Evolutionary conservation across 2,797 vertebrate species (phyloP).

Genomic region (Remorina albescens): DNA sequence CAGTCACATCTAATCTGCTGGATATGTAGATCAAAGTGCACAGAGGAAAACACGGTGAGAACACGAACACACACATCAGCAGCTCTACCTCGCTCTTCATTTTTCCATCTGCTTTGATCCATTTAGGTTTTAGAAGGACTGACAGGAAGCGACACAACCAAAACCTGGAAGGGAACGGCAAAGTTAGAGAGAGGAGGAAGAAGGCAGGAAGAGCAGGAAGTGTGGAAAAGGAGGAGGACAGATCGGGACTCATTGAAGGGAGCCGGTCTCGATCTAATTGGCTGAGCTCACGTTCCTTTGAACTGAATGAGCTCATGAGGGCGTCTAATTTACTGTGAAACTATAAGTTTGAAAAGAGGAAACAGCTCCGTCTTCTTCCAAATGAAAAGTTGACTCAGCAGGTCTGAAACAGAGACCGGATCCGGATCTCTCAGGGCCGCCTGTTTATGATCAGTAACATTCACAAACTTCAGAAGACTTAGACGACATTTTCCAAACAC

Average conservation of each 20-base stretch:
- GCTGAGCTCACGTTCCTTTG: not conserved
- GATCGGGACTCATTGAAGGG: not conserved
- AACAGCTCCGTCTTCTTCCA: not conserved
- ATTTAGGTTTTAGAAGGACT: too few relatives aligned
- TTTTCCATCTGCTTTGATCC: too few relatives aligned
- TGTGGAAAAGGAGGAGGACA: not conserved
- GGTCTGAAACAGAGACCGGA: not conserved
- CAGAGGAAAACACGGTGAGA: too few relatives aligned
- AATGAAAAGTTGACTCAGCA: conserved; percentile 18
- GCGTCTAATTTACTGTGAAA: not conserved
- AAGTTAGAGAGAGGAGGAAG: not conserved
- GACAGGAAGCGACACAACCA: too few relatives aligned
- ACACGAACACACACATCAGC: too few relatives aligned
- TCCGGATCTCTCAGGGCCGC: not conserved
- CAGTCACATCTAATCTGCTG: not conserved
- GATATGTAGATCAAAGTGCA: not conserved
- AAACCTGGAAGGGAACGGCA: too few relatives aligned
- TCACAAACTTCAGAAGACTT: not conserved
- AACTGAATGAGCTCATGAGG: not conserved
- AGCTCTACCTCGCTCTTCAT: not conserved
- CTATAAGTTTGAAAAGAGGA: not conserved
- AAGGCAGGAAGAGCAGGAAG: not conserved
- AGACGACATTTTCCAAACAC: not conserved
- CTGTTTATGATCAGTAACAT: not conserved
- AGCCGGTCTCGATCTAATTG: conserved; percentile 3